Evolutionary conservation across 2,888 invertebrate species (phyloP).

Genomic region (Stenodema calcarata): DNA sequence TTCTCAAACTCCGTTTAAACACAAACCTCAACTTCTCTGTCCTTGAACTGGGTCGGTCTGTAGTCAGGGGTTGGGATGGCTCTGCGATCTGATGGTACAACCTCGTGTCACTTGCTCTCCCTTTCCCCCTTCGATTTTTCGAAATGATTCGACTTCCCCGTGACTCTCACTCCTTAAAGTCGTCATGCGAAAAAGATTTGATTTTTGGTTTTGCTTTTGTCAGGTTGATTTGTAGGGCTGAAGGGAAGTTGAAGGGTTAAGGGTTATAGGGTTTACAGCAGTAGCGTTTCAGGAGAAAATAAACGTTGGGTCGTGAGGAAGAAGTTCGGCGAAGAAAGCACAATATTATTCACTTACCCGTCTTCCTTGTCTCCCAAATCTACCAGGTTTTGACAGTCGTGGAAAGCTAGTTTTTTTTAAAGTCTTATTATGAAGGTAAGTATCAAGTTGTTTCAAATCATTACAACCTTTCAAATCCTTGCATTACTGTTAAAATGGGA

Average conservation of each 20-base stretch:
- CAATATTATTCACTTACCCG: not conserved
- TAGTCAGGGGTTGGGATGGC: not conserved
- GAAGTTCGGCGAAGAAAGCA: not conserved
- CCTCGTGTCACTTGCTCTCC: constrained; percentile 25
- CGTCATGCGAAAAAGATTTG: not conserved
- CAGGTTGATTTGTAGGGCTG: not conserved
- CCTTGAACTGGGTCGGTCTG: not conserved
- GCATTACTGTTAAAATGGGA: too few species aligned
- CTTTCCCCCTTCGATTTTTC: constrained; percentile 3
- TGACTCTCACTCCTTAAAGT: not conserved
- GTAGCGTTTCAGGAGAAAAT: not conserved
- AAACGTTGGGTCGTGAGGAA: not conserved
- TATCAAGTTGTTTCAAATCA: too few species aligned
- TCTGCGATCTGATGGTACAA: constrained; percentile 22
- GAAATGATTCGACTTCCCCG: constrained; percentile 5
- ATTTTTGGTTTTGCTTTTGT: not conserved
- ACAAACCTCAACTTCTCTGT: not conserved
- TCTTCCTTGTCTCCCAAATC: too few species aligned
- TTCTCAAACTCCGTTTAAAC: not conserved
- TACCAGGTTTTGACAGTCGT: too few species aligned
- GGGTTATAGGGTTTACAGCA: not conserved
- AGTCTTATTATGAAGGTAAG: too few species aligned
- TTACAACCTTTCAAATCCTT: too few species aligned
- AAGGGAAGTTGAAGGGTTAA: not conserved
- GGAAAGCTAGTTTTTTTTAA: too few species aligned